A percentile compares a stretch with the other conserved stretches of the same genome.
Conservation (phyloP, 2,113 vertebrate genomes). For the Coracopsis vasa region DNA sequence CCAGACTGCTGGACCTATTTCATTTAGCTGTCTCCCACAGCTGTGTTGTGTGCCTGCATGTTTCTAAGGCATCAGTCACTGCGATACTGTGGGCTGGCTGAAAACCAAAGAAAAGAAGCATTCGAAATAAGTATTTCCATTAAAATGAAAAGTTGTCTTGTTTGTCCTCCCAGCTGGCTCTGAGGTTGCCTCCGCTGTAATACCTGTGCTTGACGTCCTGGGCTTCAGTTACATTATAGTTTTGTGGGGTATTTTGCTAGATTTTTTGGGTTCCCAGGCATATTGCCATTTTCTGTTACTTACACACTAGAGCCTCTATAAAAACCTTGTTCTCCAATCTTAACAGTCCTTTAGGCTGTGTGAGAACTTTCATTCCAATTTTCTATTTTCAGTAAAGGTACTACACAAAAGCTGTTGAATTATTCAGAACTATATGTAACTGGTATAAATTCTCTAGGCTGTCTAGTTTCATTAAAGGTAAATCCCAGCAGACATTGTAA, state of each 20-base stretch:
- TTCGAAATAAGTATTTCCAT: not conserved
- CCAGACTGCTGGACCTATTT: not conserved
- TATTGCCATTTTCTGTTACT: not conserved
- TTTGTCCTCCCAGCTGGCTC: not conserved
- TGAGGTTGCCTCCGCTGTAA: not conserved
- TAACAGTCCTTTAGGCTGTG: not conserved
- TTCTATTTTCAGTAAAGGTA: not conserved
- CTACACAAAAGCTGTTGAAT: not conserved
- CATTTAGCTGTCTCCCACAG: not conserved
- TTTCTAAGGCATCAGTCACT: not conserved
- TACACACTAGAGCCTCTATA: not conserved
- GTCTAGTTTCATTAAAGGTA: constrained; percentile 12
- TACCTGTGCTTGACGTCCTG: not conserved
- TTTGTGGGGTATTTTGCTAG: not conserved
- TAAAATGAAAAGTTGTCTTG: not conserved
- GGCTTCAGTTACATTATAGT: not conserved
- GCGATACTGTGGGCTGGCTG: not conserved
- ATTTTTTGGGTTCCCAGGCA: not conserved
- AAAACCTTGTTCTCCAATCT: not conserved
- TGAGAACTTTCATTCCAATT: not conserved
- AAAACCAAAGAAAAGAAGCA: not conserved
- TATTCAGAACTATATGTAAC: constrained; percentile 3
- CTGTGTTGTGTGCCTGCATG: not conserved
- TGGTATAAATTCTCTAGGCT: not conserved
- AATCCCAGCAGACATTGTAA: not conserved